These are phyloP conservation scores for Paraplagusia blochii DNA, from an alignment of 2,113 vertebrate species.

Conservation along the genomic window DNA sequence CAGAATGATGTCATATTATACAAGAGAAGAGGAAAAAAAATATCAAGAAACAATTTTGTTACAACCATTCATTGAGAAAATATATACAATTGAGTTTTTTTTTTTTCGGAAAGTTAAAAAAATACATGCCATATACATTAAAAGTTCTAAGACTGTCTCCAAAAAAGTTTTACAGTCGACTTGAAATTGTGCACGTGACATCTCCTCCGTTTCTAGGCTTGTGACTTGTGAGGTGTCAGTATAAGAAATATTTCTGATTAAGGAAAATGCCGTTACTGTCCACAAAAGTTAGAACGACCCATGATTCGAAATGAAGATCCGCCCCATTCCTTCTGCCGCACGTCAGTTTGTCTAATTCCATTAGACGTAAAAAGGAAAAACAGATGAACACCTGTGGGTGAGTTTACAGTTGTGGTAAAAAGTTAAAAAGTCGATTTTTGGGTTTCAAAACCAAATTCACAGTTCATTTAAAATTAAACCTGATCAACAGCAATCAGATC, in stretches of 20 bases:
- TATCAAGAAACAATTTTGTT: conserved; percentile 98
- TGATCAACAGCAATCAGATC: conserved; percentile 83
- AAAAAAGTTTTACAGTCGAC: conserved; percentile 84
- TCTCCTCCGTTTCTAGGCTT: conserved; percentile 82
- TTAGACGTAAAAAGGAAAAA: conserved; percentile 66
- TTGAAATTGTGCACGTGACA: conserved; percentile 91
- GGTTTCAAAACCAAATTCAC: conserved; percentile 91
- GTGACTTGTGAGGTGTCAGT: conserved; percentile 83
- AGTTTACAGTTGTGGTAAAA: conserved; percentile 80
- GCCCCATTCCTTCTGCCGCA: conserved; percentile 48
- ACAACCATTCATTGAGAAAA: conserved; percentile 99
- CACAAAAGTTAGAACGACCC: conserved; percentile 53
- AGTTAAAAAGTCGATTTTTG: conserved; percentile 82
- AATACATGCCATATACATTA: conserved; percentile 99
- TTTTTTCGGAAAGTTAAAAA: conserved; percentile 92
- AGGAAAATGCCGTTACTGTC: conserved; percentile 64
- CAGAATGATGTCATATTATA: conserved; percentile 93
- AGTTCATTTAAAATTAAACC: conserved; percentile 94
- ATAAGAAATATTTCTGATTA: conserved; percentile 74
- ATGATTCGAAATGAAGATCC: conserved; percentile 30
- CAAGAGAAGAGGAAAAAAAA: conserved; percentile 96
- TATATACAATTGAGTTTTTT: conserved; percentile 97
- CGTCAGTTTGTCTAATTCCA: conserved; percentile 41
- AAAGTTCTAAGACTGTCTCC: conserved; percentile 87
- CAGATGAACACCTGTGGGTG: conserved; percentile 76